These are phyloP conservation scores for Actinia equina DNA, from an alignment of 64 coral and sea anemone species.

Conservation along the genomic window DNA sequence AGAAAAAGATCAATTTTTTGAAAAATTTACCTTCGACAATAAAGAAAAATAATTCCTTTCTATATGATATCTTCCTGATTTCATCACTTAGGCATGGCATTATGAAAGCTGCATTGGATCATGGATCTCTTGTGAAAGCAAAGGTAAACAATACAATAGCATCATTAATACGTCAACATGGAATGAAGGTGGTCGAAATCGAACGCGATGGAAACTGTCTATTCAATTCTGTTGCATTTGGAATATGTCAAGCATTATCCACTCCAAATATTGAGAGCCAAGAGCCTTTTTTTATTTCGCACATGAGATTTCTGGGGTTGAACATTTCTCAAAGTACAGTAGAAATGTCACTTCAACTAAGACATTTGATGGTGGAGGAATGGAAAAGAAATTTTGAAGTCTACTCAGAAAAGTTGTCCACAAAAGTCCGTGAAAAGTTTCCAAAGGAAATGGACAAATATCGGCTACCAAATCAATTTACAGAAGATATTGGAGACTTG, in stretches of 20 bases:
- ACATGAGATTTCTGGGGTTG: neutral
- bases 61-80: neutral
- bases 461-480: neutral
- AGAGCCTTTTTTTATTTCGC: too few species aligned
- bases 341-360: neutral
- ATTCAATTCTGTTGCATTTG: neutral
- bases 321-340: neutral
- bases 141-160: too few species aligned
- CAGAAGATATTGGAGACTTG: constrained; percentile 3
- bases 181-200: neutral
- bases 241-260: neutral
- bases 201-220: neutral
- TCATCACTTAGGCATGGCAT: neutral
- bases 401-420: neutral
- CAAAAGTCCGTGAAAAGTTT: neutral
- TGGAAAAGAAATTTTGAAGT: neutral
- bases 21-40: too few species aligned
- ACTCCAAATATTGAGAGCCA: neutral
- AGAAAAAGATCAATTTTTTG: too few species aligned
- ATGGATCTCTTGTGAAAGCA: neutral
- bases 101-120: neutral
- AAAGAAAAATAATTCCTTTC: neutral
- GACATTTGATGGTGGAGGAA: neutral
- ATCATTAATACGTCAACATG: neutral
- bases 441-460: neutral